These are phyloP conservation scores for Drosophila meridiana DNA, from an alignment of 2,888 invertebrate species.

Conservation along the genomic window DNA sequence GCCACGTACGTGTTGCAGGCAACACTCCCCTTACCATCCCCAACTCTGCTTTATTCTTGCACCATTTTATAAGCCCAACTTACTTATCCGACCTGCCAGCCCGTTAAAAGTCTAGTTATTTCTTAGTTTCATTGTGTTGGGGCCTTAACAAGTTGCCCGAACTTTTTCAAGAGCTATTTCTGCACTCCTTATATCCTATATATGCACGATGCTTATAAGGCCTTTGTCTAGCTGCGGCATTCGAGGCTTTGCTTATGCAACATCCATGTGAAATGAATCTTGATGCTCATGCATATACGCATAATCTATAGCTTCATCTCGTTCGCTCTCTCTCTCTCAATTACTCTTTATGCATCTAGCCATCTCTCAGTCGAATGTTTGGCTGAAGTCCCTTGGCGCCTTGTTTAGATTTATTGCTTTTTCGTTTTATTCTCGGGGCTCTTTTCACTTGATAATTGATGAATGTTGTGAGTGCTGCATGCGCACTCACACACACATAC, in stretches of 20 bases:
- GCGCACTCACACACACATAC: conserved; percentile 14
- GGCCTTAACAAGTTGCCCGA: conserved; percentile 15
- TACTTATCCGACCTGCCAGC: conserved; percentile 22
- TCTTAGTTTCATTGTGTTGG: conserved; percentile 13
- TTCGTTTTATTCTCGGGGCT: conserved; percentile 38
- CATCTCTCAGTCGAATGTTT: conserved; percentile 5
- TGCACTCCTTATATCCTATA: background rate
- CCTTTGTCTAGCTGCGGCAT: conserved; percentile 8
- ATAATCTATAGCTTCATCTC: conserved; percentile 26
- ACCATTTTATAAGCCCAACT: conserved; percentile 22
- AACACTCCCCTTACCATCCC: background rate
- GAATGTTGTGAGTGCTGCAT: conserved; percentile 61
- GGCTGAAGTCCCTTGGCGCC: conserved; percentile 48
- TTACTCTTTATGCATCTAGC: conserved; percentile 10
- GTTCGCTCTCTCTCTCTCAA: background rate
- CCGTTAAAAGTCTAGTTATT: conserved; percentile 31
- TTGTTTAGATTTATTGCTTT: conserved; percentile 75
- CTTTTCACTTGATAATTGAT: conserved; percentile 75
- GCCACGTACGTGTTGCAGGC: conserved; percentile 37
- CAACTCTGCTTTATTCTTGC: background rate
- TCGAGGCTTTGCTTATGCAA: conserved; percentile 47
- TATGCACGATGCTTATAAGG: background rate
- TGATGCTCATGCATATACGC: conserved; percentile 29
- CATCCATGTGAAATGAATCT: conserved; percentile 30
- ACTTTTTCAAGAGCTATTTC: conserved; percentile 8